These are phyloP conservation scores for Bombus waltoni DNA, from an alignment of 1,140 invertebrate genomes.

Conservation along the genomic window DNA sequence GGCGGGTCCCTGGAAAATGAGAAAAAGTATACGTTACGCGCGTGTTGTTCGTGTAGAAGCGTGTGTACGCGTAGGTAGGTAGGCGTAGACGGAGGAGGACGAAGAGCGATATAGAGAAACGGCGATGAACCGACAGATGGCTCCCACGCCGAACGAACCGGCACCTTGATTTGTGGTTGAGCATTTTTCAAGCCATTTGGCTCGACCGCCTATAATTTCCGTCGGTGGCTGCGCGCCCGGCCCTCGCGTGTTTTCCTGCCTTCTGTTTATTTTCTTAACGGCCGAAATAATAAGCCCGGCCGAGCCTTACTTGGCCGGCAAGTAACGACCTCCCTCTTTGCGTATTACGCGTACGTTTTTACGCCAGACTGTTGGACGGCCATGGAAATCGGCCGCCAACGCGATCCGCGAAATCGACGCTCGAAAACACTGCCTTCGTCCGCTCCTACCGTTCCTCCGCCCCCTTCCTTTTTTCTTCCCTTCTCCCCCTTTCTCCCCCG, in stretches of 20 bases:
- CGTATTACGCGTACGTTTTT: not conserved
- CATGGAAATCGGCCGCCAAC: conserved; percentile 29
- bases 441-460: not conserved
- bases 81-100: not conserved
- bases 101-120: conserved; percentile 29
- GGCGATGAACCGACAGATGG: conserved; percentile 76
- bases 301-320: conserved; percentile 26
- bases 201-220: conserved; percentile 79
- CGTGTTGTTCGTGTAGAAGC: too few relatives aligned
- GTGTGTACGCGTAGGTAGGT: not conserved
- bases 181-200: conserved; percentile 81
- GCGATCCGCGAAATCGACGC: conserved; percentile 23
- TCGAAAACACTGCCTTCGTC: not conserved
- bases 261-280: conserved; percentile 83
- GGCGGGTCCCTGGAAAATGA: not conserved
- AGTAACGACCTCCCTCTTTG: conserved; percentile 29
- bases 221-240: conserved; percentile 58
- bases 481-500: not conserved
- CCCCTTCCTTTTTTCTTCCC: not conserved
- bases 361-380: not conserved
- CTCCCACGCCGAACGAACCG: conserved; percentile 71
- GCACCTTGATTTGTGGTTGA: conserved; percentile 81
- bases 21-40: not conserved
- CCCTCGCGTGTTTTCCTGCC: conserved; percentile 74
- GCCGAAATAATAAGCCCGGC: conserved; percentile 77